These are phyloP conservation scores for Watsonalla cultraria DNA, from an alignment of 2,888 invertebrate species.

Conservation along the genomic window DNA sequence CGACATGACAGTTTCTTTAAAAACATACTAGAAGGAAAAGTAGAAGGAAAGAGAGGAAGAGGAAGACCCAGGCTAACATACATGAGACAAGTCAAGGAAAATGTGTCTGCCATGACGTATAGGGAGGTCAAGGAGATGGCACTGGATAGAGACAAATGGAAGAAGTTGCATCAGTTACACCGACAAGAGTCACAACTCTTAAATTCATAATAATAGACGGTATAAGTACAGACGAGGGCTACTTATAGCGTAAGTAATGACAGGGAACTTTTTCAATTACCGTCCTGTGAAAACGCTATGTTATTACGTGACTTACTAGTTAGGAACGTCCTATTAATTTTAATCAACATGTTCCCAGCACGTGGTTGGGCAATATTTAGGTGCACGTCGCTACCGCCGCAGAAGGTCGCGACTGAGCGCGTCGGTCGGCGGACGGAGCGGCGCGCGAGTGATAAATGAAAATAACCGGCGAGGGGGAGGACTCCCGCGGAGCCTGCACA, in stretches of 20 bases:
- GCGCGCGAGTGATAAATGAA: constrained; percentile 68
- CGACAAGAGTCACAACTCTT: too few relatives aligned
- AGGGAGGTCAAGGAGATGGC: too few relatives aligned
- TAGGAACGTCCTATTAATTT: neutral
- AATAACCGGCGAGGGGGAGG: constrained; percentile 70
- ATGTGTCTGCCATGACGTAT: too few relatives aligned
- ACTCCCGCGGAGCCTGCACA: constrained; percentile 73
- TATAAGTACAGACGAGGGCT: neutral
- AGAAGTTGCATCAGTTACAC: too few relatives aligned
- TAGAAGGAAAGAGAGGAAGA: too few relatives aligned
- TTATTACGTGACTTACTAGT: neutral
- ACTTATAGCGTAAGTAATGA: neutral
- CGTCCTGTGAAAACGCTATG: neutral
- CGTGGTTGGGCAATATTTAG: constrained; percentile 1
- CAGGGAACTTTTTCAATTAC: neutral
- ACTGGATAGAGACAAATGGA: too few relatives aligned
- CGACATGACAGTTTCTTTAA: too few relatives aligned
- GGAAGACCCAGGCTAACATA: too few relatives aligned
- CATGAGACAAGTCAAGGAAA: too few relatives aligned
- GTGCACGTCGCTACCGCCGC: neutral
- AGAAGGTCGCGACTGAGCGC: constrained; percentile 12
- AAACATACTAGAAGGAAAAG: too few relatives aligned
- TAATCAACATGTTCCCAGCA: neutral
- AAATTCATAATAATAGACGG: too few relatives aligned
- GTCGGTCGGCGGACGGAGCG: constrained; percentile 19